A percentile compares a stretch with the other conserved stretches of the same genome.
These are phyloP conservation scores for Neodiprion fabricii DNA, from an alignment of 1,140 invertebrate species.

Conservation along the genomic window DNA sequence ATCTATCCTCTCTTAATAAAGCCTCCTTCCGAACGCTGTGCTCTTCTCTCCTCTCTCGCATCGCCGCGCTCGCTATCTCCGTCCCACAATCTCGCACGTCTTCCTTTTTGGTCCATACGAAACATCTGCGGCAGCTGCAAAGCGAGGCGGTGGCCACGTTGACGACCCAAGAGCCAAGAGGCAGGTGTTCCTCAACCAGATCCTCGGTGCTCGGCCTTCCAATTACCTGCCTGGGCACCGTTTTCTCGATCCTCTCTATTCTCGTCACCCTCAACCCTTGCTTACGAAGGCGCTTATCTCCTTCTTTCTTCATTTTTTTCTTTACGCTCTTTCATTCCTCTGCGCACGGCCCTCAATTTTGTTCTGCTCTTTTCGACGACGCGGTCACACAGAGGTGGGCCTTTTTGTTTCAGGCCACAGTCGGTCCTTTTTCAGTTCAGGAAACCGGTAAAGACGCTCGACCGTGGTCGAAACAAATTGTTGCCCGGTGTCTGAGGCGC, in stretches of 20 bases:
- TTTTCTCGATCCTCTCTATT: conserved; percentile 22
- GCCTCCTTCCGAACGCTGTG: not conserved
- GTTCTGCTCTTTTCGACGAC: conserved; percentile 7
- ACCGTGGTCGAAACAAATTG: not conserved
- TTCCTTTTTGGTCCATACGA: conserved; percentile 43
- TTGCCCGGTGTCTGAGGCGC: not conserved
- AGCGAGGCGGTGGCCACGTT: conserved; percentile 46
- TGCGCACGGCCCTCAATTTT: conserved; percentile 26
- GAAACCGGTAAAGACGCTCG: not conserved
- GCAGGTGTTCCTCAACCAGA: conserved; percentile 31
- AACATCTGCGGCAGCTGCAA: conserved; percentile 63
- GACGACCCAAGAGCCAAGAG: conserved; percentile 44
- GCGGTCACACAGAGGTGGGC: not conserved
- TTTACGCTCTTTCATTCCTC: conserved; percentile 30
- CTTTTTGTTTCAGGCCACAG: conserved; percentile 1
- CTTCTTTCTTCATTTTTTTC: conserved; percentile 25
- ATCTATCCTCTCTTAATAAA: conserved; percentile 17
- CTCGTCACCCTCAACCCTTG: conserved; percentile 19
- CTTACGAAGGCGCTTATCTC: not conserved
- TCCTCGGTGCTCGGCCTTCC: conserved; percentile 39
- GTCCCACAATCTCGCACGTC: conserved; percentile 16
- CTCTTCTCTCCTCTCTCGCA: not conserved
- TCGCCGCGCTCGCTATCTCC: conserved; percentile 34
- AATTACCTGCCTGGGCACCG: conserved; percentile 51
- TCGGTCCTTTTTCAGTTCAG: not conserved